Conservation (phyloP, 1,140 invertebrate species). For the Hylaeus volcanicus region DNA sequence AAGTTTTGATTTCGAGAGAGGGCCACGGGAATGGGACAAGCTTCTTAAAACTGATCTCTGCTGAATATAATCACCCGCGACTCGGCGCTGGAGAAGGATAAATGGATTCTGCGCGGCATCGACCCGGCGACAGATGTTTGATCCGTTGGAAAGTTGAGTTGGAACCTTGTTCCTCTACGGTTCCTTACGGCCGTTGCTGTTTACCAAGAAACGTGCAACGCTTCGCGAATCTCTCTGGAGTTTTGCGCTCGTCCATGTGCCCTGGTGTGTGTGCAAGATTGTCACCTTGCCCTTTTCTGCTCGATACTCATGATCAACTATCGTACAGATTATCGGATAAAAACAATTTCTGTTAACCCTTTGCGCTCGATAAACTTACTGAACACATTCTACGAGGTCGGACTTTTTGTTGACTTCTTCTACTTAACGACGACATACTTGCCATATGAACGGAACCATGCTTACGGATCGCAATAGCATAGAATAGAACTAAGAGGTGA, state of each 20-base stretch:
- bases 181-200: not conserved
- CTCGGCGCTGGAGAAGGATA: constrained; percentile 23
- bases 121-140: constrained; percentile 58
- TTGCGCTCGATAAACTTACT: too few species aligned
- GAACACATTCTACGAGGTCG: too few species aligned
- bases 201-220: constrained; percentile 8
- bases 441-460: too few species aligned
- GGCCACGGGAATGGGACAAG: constrained; percentile 20
- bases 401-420: too few species aligned
- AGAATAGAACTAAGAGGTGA: too few species aligned
- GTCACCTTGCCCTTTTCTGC: not conserved
- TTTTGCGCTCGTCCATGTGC: too few species aligned
- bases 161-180: constrained; percentile 4
- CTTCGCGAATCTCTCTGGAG: not conserved
- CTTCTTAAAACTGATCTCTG: constrained; percentile 62
- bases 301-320: not conserved
- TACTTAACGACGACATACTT: too few species aligned
- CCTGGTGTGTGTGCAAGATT: too few species aligned
- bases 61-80: constrained; percentile 70
- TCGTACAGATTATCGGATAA: too few species aligned
- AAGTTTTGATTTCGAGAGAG: constrained; percentile 63
- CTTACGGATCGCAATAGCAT: too few species aligned
- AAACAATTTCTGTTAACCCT: too few species aligned
- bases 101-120: constrained; percentile 45
- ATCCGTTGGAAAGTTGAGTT: constrained; percentile 53